These are phyloP conservation scores for Takifugu ocellatus DNA, from an alignment of 2,797 vertebrate genomes.

Conservation along the genomic window DNA sequence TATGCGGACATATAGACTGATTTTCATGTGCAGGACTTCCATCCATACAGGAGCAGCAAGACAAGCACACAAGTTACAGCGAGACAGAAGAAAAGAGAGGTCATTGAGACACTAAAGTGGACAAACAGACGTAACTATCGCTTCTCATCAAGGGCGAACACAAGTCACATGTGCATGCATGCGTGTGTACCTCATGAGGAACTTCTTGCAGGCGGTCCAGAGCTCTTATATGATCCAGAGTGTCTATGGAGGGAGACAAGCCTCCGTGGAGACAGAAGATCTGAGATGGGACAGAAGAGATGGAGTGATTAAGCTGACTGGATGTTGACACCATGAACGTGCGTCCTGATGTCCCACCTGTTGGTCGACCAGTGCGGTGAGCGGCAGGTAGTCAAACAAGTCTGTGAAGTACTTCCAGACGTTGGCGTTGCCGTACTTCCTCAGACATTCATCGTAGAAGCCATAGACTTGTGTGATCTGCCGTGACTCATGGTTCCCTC, in stretches of 20 bases:
- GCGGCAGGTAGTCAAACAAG: constrained; percentile 95
- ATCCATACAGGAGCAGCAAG: too few relatives aligned
- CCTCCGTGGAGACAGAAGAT: constrained; percentile 97
- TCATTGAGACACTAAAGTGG: too few relatives aligned
- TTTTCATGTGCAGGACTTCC: too few relatives aligned
- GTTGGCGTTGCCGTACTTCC: constrained; percentile 95
- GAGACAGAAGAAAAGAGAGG: too few relatives aligned
- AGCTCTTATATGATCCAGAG: constrained; percentile 96
- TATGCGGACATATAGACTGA: too few relatives aligned
- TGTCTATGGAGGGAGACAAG: constrained; percentile 94
- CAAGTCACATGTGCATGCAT: neutral
- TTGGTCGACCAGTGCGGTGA: constrained; percentile 92
- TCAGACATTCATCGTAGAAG: constrained; percentile 95
- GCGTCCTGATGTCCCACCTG: constrained; percentile 74
- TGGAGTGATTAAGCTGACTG: neutral
- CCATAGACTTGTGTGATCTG: constrained; percentile 97
- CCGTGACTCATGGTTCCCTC: constrained; percentile 94
- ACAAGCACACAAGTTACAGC: too few relatives aligned
- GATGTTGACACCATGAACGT: too few relatives aligned
- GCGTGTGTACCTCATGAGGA: constrained; percentile 85
- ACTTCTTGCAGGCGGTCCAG: constrained; percentile 95
- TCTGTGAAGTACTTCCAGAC: constrained; percentile 98
- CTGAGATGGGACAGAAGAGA: constrained; percentile 54
- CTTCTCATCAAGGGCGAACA: neutral
- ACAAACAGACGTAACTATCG: too few relatives aligned